phyloP scores from a whole-genome alignment of 2,797 vertebrate genomes.

The Ctenochaetus hawaiiensis region DNA sequence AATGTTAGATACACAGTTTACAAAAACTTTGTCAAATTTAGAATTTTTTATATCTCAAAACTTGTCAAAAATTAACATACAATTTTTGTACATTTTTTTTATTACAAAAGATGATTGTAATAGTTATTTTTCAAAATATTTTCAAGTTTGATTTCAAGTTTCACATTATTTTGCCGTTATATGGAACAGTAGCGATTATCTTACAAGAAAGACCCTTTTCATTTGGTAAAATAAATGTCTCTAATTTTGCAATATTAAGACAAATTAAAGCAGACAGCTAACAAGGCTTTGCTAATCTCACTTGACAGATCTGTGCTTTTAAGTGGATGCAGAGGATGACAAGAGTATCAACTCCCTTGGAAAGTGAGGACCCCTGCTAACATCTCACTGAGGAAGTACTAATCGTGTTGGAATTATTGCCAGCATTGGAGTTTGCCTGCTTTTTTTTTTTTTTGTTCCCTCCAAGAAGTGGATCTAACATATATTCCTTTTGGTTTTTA shows the following conservation, averaged over 20 bases:
- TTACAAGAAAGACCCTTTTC: conserved; percentile 44
- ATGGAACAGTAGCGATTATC: conserved; percentile 40
- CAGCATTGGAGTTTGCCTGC: conserved; percentile 26
- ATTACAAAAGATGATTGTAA: no score
- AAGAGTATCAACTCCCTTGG: conserved; percentile 33
- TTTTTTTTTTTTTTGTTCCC: not conserved
- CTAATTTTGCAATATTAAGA: conserved; percentile 7
- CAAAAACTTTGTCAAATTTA: not conserved
- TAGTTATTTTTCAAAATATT: conserved; percentile 30
- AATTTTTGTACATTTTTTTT: not conserved
- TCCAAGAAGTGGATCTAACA: conserved; percentile 21
- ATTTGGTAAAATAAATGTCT: conserved; percentile 46
- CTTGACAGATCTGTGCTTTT: conserved; percentile 37
- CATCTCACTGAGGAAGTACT: conserved; percentile 62
- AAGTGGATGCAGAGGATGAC: conserved; percentile 34
- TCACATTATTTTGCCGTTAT: conserved; percentile 17
- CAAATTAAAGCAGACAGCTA: conserved; percentile 26
- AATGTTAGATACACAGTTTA: no score
- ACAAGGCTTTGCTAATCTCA: conserved; percentile 23
- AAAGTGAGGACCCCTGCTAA: conserved; percentile 40
- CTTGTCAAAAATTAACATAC: not conserved
- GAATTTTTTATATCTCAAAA: not conserved
- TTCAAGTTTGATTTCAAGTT: conserved; percentile 28
- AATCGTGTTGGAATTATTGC: conserved; percentile 66
- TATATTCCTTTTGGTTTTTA: conserved; percentile 16